Evolutionary conservation across 2,888 invertebrate species (phyloP), one percentile per base, ranked within the genome.

Genomic region (Didymodactylos carnosus): DNA sequence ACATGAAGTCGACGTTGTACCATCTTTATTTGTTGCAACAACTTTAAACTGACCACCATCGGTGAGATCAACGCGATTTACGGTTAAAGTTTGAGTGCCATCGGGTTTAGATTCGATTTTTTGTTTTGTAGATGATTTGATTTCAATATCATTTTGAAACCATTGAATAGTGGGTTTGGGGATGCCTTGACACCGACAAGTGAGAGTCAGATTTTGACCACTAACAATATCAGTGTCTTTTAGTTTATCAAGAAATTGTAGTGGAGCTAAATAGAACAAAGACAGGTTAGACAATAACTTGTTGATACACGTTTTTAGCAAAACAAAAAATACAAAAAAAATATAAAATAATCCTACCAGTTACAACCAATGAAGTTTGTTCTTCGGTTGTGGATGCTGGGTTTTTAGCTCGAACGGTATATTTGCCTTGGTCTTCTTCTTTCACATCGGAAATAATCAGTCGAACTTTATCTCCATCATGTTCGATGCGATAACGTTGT

Each of bases 141-240:
- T n/a, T 71, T 74, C 74, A 39, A 53, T 39, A 39, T 74, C 74
- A n/a, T 74, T 74, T 43, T 39, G 29, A 27, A 49, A 88, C 94
- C 94, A 94, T 69, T 88, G 88, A 29, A 94, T 88, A 80, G 89
- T 89, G 16, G 94, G 94, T 10, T 89, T 88, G 62, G 94, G 94
- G 81, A 90, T 90, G 73, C 93, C 94, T 16, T 88, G 89, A 11
- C 93, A 92, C 83, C 89, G 78, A 78, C 80, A 80, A 75, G 82
- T 82, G 78, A 82, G 35, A 8, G 19, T 29, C 10, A 53, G n/a
- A 53, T 53, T 53, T 53, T 53, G 53, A 29, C 53, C 53, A 29
- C 53, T 53, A 29, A 53, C 35, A n/a, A 53, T 35, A 19, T 53
- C 53, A 19, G 53, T 53, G n/a, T 53, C 53, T 53, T 53, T 11